A percentile compares a stretch with the other conserved stretches of the same genome.
Evolutionary conservation across 2,797 vertebrate species (phyloP).

Genomic region (Paratrypauchen microcephalus): DNA sequence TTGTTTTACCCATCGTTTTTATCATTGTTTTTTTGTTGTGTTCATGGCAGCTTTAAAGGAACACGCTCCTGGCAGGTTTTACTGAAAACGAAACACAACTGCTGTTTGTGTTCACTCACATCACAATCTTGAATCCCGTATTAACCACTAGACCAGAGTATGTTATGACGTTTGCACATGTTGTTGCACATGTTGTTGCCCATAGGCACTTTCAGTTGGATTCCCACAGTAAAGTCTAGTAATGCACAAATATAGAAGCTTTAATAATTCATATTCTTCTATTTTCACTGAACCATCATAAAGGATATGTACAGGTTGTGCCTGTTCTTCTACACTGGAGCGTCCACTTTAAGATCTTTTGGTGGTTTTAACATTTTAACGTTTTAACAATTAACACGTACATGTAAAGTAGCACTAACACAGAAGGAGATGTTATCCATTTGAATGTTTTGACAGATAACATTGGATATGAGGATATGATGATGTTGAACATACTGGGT

Average conservation of each 20-base stretch:
- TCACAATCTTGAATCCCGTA: neutral
- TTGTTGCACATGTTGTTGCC: neutral
- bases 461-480: neutral
- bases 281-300: neutral
- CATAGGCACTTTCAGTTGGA: no score
- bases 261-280: neutral
- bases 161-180: neutral
- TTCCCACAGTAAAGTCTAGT: no score
- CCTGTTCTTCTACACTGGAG: neutral
- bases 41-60: neutral
- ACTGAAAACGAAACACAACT: constrained; percentile 8
- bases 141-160: neutral
- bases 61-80: constrained; percentile 6
- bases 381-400: no score
- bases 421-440: neutral
- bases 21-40: no score
- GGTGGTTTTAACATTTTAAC: neutral
- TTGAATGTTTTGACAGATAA: neutral
- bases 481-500: neutral
- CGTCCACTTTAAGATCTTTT: neutral
- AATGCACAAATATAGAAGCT: neutral
- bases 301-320: neutral
- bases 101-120: neutral
- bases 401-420: no score
- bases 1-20: constrained; percentile 23